Evolutionary conservation across 2,797 vertebrate genomes (phyloP).

Genomic region (Tangara arthus): DNA sequence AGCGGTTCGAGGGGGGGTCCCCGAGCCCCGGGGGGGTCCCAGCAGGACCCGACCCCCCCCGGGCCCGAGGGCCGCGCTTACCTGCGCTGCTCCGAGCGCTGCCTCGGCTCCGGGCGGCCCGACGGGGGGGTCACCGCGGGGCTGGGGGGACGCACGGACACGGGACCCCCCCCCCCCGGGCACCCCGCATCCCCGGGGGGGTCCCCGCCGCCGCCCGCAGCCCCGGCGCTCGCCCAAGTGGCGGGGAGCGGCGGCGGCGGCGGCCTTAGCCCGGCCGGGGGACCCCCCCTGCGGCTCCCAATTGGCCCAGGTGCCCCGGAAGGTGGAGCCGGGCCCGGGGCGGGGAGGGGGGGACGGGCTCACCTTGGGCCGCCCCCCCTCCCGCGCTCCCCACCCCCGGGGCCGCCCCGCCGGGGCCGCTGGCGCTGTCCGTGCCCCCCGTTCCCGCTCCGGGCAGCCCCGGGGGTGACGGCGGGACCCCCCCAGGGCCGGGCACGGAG

Average conservation of each 20-base stretch:
- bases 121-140: not conserved
- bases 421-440: too few species aligned
- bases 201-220: not conserved
- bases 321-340: not conserved
- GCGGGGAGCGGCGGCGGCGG: not conserved
- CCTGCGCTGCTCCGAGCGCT: not conserved
- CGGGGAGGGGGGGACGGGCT: not conserved
- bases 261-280: slow-evolving; percentile 9
- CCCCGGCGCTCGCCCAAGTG: not conserved
- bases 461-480: too few species aligned
- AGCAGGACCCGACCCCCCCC: not conserved
- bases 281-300: slow-evolving; percentile 17
- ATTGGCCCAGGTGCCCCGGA: slow-evolving; percentile 37
- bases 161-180: not conserved
- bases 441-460: not conserved
- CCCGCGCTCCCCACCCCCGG: not conserved
- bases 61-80: not conserved
- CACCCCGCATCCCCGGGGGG: not conserved
- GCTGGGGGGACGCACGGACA: not conserved
- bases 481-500: not conserved
- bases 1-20: too few species aligned
- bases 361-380: not conserved
- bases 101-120: not conserved
- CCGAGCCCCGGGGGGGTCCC: not conserved
- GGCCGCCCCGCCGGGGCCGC: not conserved